A percentile compares a stretch with the other conserved stretches of the same genome.
These are phyloP conservation scores for Muscicapa adusta DNA, from an alignment of 2,113 vertebrate species.

Conservation along the genomic window DNA sequence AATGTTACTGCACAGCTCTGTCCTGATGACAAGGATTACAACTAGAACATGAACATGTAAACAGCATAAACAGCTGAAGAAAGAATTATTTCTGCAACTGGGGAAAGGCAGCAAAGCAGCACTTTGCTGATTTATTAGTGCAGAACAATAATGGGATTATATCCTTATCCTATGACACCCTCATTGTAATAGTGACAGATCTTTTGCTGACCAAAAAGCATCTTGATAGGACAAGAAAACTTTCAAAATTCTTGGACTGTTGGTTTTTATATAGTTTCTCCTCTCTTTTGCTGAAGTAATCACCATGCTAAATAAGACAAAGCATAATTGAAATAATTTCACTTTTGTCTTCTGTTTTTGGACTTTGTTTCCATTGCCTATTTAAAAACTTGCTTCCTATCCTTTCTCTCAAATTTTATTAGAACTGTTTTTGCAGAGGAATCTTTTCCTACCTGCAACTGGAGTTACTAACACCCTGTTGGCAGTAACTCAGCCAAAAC, in stretches of 20 bases:
- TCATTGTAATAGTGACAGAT: neutral
- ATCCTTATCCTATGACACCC: neutral
- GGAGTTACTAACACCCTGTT: neutral
- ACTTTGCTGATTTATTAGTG: neutral
- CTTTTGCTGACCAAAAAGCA: neutral
- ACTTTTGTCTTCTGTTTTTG: neutral
- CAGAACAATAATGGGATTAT: neutral
- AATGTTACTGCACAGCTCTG: neutral
- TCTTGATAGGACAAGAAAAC: neutral
- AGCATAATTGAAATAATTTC: neutral
- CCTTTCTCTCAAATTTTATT: neutral
- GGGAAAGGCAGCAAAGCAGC: neutral
- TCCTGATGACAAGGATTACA: neutral
- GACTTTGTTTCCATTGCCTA: neutral
- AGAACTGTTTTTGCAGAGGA: neutral
- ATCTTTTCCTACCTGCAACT: neutral
- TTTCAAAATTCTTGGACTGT: neutral
- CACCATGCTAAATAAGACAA: neutral
- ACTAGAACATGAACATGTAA: neutral
- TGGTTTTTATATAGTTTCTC: rapidly evolving
- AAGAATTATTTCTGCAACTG: neutral
- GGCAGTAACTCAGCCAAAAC: neutral
- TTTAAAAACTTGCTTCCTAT: neutral
- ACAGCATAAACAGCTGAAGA: neutral
- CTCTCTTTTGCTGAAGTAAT: neutral